Conservation (phyloP, 2,797 vertebrate genomes). For the Hylomyscus alleni region DNA sequence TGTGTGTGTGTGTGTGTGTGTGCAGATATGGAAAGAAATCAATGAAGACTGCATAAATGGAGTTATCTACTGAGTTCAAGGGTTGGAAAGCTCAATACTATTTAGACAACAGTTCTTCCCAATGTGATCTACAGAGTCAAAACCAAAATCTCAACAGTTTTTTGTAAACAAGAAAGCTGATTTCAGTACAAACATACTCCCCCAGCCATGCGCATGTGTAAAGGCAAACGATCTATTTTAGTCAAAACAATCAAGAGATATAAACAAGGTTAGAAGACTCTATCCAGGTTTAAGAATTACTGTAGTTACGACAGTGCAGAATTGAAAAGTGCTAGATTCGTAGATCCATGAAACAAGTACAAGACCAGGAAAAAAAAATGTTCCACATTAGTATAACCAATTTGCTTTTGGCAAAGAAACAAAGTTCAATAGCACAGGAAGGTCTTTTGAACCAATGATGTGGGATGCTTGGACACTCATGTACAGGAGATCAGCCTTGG, state of each 20-base stretch:
- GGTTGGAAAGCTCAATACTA: neutral
- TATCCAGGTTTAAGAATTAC: conserved; percentile 3
- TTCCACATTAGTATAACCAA: neutral
- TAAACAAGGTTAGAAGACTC: neutral
- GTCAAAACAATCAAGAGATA: conserved; percentile 33
- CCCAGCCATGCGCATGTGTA: neutral
- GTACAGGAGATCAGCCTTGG: neutral
- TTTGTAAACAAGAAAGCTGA: neutral
- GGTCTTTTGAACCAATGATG: neutral
- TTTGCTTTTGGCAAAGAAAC: neutral
- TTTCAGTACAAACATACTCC: neutral
- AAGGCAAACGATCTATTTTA: neutral
- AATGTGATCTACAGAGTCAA: neutral
- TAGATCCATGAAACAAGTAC: neutral
- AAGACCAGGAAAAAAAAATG: neutral
- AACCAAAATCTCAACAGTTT: conserved; percentile 33
- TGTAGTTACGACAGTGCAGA: neutral
- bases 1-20: neutral
- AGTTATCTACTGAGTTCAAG: neutral
- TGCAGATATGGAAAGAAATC: neutral
- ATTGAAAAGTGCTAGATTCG: neutral
- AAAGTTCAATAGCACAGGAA: neutral
- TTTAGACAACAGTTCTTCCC: neutral
- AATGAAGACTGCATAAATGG: neutral
- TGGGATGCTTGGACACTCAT: neutral